Evolutionary conservation across 2,113 vertebrate genomes (phyloP), one percentile per base, ranked within the genome.

Genomic region (Tragelaphus scriptus): DNA sequence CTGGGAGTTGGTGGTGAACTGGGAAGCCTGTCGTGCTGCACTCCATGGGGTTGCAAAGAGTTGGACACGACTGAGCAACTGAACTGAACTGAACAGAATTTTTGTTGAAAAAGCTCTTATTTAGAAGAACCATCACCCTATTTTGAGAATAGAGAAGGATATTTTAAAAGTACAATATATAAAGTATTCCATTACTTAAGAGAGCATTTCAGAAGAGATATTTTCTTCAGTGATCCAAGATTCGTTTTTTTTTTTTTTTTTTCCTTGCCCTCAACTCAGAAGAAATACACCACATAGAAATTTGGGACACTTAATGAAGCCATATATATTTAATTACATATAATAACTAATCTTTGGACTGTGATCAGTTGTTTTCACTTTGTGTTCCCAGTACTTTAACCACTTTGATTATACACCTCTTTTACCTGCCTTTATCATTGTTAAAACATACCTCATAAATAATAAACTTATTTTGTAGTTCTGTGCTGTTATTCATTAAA

Each of bases 301-400:
- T 19, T 28, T 80, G 17, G 14, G 11, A 92, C 25, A 61, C 3
- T 75, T 75, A 90, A 88, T 90, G 17, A 23, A 95, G 28, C 1
- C 9, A 82, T 86, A 21, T 81, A 56, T 90, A 80, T 95, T 88
- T 56, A 94, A 80, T 93, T 91, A 95, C 5, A n/a, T 3, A 47
- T 58, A 68, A 88, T 6, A 85, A 1, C 17, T 71, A 61, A 82
- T 80, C 26, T 47, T 75, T 82, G 61, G 13, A 85, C 13, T 58
- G 1, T 47, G 1, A 59, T 65, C 4, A 44, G 16, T 61, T 61
- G 53, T 32, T 16, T 40, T 85, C 44, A 53, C 6, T 30, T 71
- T 65, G 7, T 40, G 40, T n/a, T 63, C 14, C 16, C 16, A 21
- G 10, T 36, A 49, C 65, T 96, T 95, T 53, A 94, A 49, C 15